Evolutionary conservation across 2,888 invertebrate species (phyloP).

Genomic region (Melinaea marsaeus): DNA sequence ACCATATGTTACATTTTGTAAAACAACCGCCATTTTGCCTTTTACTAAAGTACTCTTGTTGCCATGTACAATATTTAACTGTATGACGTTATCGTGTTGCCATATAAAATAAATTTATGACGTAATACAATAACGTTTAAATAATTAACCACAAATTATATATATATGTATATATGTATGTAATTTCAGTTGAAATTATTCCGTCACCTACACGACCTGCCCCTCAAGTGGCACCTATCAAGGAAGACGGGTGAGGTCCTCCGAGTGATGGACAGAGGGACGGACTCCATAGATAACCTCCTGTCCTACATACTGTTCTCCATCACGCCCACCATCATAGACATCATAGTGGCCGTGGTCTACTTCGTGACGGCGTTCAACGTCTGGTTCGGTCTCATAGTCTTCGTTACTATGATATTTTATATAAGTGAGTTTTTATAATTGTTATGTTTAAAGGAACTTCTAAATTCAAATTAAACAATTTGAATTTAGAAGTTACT

Average conservation of each 20-base stretch:
- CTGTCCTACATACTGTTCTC: slow-evolving; percentile 95
- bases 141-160: not conserved
- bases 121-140: not conserved
- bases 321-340: slow-evolving; percentile 94
- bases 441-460: slow-evolving; percentile 5
- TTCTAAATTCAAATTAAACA: not conserved
- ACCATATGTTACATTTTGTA: too few relatives aligned
- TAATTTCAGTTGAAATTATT: slow-evolving; percentile 85
- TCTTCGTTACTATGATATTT: slow-evolving; percentile 93
- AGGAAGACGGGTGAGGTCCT: slow-evolving; percentile 98
- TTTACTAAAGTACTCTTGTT: too few relatives aligned
- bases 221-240: slow-evolving; percentile 95
- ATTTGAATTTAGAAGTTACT: too few relatives aligned
- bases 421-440: slow-evolving; percentile 87
- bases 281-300: slow-evolving; percentile 96
- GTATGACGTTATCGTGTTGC: too few relatives aligned
- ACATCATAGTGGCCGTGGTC: slow-evolving; percentile 93
- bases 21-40: too few relatives aligned
- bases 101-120: too few relatives aligned
- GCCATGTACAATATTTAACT: too few relatives aligned
- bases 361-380: slow-evolving; percentile 94
- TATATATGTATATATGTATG: not conserved
- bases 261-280: slow-evolving; percentile 97
- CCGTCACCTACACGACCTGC: slow-evolving; percentile 92
- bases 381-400: slow-evolving; percentile 96